Conservation (phyloP, 2,888 invertebrate genomes). For the Noctuana brunneofusca region DNA sequence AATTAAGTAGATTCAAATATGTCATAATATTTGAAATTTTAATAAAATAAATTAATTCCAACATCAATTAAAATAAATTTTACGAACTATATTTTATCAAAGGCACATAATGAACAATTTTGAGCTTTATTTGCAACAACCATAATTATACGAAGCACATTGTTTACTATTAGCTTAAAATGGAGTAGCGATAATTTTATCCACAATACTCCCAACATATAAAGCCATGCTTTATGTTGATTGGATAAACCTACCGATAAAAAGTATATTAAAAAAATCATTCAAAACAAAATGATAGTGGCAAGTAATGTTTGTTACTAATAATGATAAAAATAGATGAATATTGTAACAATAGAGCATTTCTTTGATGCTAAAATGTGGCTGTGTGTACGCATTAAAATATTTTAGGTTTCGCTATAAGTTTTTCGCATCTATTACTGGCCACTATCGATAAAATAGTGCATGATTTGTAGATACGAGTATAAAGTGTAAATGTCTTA, state of each 20-base stretch:
- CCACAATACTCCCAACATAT: neutral
- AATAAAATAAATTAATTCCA: no score
- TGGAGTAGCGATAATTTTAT: no score
- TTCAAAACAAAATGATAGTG: neutral
- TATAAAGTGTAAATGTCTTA: neutral
- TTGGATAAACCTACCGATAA: neutral
- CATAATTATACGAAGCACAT: no score
- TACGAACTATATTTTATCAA: no score
- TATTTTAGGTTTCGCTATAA: neutral
- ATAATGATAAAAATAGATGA: neutral
- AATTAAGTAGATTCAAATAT: no score
- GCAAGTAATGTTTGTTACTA: neutral
- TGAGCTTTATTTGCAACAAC: no score
- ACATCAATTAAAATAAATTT: no score
- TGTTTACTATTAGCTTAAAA: no score
- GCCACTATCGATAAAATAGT: neutral
- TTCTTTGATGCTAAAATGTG: constrained; percentile 2
- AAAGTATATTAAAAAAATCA: no score
- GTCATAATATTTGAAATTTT: no score
- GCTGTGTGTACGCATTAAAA: neutral
- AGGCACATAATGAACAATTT: no score
- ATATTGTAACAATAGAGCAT: neutral
- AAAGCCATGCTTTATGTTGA: neutral
- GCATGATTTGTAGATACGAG: neutral
- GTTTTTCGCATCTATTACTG: neutral